phyloP scores from a whole-genome alignment of 1,140 invertebrate species.

The Orius insidiosus region DNA sequence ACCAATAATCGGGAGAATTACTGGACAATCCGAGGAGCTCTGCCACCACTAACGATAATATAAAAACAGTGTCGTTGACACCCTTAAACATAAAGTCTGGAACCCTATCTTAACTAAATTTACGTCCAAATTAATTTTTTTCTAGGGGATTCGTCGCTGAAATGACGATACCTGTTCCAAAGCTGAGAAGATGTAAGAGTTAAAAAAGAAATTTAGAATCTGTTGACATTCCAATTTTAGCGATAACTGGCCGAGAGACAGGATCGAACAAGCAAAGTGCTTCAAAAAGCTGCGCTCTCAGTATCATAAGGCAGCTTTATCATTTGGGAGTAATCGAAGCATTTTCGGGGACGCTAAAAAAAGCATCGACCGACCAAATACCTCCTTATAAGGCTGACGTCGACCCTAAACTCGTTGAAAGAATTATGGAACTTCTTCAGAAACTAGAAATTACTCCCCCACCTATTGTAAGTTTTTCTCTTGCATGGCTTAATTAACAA shows the following conservation, averaged over 20 bases:
- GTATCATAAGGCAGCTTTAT: slow-evolving; percentile 82
- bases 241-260: slow-evolving; percentile 64
- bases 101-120: too few species aligned
- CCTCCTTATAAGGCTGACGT: slow-evolving; percentile 64
- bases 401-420: slow-evolving; percentile 41
- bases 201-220: not conserved
- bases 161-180: slow-evolving; percentile 69
- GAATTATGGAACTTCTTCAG: slow-evolving; percentile 45
- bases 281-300: slow-evolving; percentile 89
- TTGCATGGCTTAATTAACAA: too few species aligned
- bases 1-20: too few species aligned
- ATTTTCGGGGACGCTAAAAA: slow-evolving; percentile 69
- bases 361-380: slow-evolving; percentile 48
- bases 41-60: too few species aligned
- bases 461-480: slow-evolving; percentile 5
- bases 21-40: too few species aligned
- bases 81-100: too few species aligned
- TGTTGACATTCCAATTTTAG: slow-evolving; percentile 27
- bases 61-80: too few species aligned
- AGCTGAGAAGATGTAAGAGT: slow-evolving; percentile 54
- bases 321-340: slow-evolving; percentile 88
- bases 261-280: slow-evolving; percentile 93
- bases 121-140: too few species aligned
- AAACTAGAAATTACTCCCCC: slow-evolving; percentile 34
- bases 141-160: slow-evolving; percentile 87